These are phyloP conservation scores for Heterochromis multidens DNA, from an alignment of 2,113 vertebrate genomes.

Conservation along the genomic window DNA sequence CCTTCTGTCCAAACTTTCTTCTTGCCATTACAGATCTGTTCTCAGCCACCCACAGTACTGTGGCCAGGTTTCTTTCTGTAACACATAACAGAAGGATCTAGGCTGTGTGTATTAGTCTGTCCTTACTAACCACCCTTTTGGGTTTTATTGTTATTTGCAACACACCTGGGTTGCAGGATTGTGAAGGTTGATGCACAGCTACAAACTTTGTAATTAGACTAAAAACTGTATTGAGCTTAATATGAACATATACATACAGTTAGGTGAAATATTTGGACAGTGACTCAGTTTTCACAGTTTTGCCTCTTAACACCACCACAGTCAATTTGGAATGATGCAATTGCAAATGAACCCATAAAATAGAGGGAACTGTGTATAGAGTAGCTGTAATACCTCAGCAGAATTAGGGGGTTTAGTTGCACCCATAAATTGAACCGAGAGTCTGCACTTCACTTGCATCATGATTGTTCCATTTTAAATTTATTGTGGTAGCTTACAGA, in stretches of 20 bases:
- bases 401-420: background rate
- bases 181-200: background rate
- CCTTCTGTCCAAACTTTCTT: background rate
- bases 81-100: background rate
- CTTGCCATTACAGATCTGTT: background rate
- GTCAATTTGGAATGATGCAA: background rate
- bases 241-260: background rate
- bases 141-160: background rate
- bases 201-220: background rate
- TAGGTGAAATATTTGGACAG: background rate
- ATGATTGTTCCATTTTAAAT: background rate
- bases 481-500: background rate
- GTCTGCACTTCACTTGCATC: background rate
- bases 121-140: background rate
- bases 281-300: background rate
- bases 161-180: rapidly evolving
- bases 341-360: background rate
- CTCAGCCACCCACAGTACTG: background rate
- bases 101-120: background rate
- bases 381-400: background rate
- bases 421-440: background rate
- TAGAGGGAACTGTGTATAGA: background rate
- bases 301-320: background rate
- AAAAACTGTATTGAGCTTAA: background rate
- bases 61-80: background rate